These are phyloP conservation scores for Melipona bicolor DNA, from an alignment of 2,888 invertebrate genomes.

Conservation along the genomic window DNA sequence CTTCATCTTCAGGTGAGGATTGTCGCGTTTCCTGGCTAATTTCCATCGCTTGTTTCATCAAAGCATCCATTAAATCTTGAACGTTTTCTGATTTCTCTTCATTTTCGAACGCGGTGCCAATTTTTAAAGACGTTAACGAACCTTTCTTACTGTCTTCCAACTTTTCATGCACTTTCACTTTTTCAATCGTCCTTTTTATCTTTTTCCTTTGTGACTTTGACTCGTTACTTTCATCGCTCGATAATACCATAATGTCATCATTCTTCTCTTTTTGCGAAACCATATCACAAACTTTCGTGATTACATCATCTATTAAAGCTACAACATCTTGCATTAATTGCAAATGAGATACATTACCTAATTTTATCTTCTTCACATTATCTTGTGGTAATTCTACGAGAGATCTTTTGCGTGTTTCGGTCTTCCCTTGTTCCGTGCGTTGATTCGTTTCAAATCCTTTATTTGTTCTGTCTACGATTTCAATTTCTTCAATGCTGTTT, in stretches of 20 bases:
- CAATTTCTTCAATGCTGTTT: constrained; percentile 77
- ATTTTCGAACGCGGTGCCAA: constrained; percentile 32
- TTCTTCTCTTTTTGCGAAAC: constrained; percentile 66
- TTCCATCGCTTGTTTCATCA: constrained; percentile 85
- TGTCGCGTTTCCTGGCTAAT: constrained; percentile 73
- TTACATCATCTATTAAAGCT: constrained; percentile 80
- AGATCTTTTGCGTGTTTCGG: constrained; percentile 74
- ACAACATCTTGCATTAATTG: constrained; percentile 83
- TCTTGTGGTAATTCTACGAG: constrained; percentile 66
- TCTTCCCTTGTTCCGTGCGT: constrained; percentile 60
- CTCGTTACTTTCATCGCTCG: constrained; percentile 79
- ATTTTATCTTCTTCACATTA: constrained; percentile 76
- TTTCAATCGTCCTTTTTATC: constrained; percentile 37
- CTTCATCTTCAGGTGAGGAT: constrained; percentile 74
- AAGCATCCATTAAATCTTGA: constrained; percentile 84
- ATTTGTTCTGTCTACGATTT: constrained; percentile 67
- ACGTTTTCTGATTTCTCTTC: constrained; percentile 74
- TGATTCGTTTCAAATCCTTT: constrained; percentile 50
- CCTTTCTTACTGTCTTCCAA: constrained; percentile 55
- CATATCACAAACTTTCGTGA: constrained; percentile 80
- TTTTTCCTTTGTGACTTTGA: constrained; percentile 61
- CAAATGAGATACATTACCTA: constrained; percentile 78
- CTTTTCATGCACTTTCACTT: constrained; percentile 33
- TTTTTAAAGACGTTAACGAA: constrained; percentile 11
- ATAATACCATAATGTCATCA: constrained; percentile 77